These are phyloP conservation scores for Metalampra italica DNA, from an alignment of 2,888 invertebrate species.

Conservation along the genomic window DNA sequence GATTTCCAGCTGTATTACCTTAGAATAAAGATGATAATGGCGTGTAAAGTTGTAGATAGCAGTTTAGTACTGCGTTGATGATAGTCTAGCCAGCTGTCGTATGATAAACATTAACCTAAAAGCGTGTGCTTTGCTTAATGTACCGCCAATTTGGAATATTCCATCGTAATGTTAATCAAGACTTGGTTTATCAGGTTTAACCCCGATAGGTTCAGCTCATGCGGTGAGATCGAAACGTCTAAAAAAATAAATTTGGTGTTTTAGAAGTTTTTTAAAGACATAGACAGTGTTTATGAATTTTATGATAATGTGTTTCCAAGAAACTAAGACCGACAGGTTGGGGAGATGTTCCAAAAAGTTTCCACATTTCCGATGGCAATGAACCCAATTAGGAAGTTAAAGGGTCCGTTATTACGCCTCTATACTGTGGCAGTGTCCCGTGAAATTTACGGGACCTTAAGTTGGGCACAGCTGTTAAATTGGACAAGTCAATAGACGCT, in stretches of 20 bases:
- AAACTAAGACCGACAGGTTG: background rate
- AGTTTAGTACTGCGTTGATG: background rate
- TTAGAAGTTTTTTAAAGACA: too few relatives aligned
- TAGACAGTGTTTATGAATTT: too few relatives aligned
- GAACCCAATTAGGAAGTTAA: slow-evolving; percentile 49
- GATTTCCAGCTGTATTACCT: background rate
- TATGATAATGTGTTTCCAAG: background rate
- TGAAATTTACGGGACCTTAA: slow-evolving; percentile 27
- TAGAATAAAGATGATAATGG: background rate
- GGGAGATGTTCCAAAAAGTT: slow-evolving; percentile 33
- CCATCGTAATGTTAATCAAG: slow-evolving; percentile 5
- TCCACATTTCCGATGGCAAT: slow-evolving; percentile 26
- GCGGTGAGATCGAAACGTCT: too few relatives aligned
- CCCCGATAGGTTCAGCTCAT: too few relatives aligned
- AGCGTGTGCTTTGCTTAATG: slow-evolving; percentile 35
- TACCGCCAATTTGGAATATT: slow-evolving; percentile 39
- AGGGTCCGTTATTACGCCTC: slow-evolving; percentile 30
- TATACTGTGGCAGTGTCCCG: slow-evolving; percentile 25
- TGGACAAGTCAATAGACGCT: slow-evolving; percentile 24
- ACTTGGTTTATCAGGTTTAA: background rate
- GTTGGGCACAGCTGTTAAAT: slow-evolving; percentile 21
- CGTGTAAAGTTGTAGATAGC: background rate
- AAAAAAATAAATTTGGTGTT: too few relatives aligned
- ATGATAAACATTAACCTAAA: slow-evolving; percentile 44
- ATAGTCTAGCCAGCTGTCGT: slow-evolving; percentile 12